Base-by-base conservation (phyloP, 2,113 vertebrate genomes). In the Scortum barcoo region DNA sequence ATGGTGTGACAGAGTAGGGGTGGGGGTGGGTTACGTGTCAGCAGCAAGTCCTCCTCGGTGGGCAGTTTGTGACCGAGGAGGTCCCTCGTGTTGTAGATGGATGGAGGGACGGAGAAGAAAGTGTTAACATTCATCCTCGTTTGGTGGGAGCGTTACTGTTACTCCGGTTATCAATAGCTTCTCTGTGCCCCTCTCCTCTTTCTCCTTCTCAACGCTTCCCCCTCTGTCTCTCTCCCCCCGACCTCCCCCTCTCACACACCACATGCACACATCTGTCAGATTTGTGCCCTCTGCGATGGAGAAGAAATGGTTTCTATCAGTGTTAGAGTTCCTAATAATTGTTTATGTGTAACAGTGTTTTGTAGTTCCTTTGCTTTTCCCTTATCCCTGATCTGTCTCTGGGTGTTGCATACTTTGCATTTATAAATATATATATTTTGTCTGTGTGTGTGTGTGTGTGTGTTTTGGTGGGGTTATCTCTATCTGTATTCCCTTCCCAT, bases 91-190 rank as follows among this genome's bases (percentile, higher is more conserved):
- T 56, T 42, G 30, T 7, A 42, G 30, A 28, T 10, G 42, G 88
- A 83, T 38, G 66, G 70, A 83, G 30, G 66, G 70, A 68, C 11
- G n/a, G 73, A 70, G 79, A 61, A 73, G 88, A 81, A 86, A 77
- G 91, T 76, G 87, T 92, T 89, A 86, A 89, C 80, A 82, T 90
- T 89, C 83, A n/a, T 46, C 38, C 81, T 82, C 48, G 3, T 83
- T 86, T 61, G 60, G 79, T 82, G 77, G 85, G 74, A 86, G 63
- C 67, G 30, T 85, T 82, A 83, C 74, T 90, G 86, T 90, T 73
- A 85, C 77, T 87, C 63, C 70, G 42, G 80, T 89, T 71, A 92
- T 94, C 92, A 94, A 93, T 93, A 86, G 91, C 88, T 69, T 86
- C 93, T 92, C 89, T 94, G 92, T 94, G 82, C 86, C 51, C 80